A percentile compares a stretch with the other conserved stretches of the same genome.
Evolutionary conservation across 30 jellyfish, hydroid and myxozoan genomes (phyloP).

Genomic region (Turritopsis dohrnii): DNA sequence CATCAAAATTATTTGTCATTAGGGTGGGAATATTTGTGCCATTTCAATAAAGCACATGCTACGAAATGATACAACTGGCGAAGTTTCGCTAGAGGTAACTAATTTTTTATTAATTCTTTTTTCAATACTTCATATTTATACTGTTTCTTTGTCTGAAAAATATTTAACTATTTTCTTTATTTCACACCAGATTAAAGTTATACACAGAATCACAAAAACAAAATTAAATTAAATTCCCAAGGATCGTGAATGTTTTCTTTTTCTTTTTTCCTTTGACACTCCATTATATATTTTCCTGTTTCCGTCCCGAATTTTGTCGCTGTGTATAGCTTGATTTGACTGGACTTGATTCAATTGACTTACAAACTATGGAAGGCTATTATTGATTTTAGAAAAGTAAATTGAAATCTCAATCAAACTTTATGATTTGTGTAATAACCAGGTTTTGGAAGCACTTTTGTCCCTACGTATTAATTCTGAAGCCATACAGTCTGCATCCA

Average conservation of each 20-base stretch:
- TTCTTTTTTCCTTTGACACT: too few species aligned
- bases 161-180: not conserved
- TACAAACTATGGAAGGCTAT: too few species aligned
- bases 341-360: too few species aligned
- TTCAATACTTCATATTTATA: too few species aligned
- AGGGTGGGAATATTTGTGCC: constrained; percentile 59
- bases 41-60: constrained; percentile 50
- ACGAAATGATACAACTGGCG: constrained; percentile 65
- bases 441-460: constrained; percentile 80
- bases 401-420: not conserved
- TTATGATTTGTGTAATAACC: not conserved
- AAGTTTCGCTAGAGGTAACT: constrained; percentile 82
- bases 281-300: too few species aligned
- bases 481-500: constrained; percentile 52
- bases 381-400: too few species aligned
- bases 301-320: not conserved
- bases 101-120: too few species aligned
- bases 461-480: constrained; percentile 72
- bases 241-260: too few species aligned
- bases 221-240: constrained; percentile 39
- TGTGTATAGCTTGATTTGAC: too few species aligned
- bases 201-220: constrained; percentile 41
- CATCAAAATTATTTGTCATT: not conserved
- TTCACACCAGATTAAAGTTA: constrained; percentile 36
- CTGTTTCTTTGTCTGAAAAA: too few species aligned